These are phyloP conservation scores for Polypedilum pembai DNA, from an alignment of 1,140 invertebrate genomes.

Conservation along the genomic window DNA sequence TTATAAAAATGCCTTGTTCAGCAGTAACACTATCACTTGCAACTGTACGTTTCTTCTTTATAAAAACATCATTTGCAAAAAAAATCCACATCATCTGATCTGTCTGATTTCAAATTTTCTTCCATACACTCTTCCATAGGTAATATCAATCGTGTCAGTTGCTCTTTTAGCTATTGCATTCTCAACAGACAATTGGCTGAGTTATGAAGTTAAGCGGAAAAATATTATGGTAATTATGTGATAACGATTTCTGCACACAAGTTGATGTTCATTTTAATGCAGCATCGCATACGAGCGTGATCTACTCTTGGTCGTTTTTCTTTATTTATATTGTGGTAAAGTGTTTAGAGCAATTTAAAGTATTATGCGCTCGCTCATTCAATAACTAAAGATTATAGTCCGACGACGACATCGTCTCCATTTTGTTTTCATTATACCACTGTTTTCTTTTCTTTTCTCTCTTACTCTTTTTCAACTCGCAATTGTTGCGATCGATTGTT, in stretches of 20 bases:
- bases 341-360: too few species aligned
- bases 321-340: too few species aligned
- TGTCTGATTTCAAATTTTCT: not conserved
- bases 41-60: conserved; percentile 59
- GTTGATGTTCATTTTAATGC: too few species aligned
- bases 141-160: conserved; percentile 73
- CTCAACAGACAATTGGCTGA: conserved; percentile 91
- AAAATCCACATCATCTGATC: not conserved
- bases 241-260: not conserved
- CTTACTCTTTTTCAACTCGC: not conserved
- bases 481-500: conserved; percentile 1
- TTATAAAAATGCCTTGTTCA: conserved; percentile 75
- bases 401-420: not conserved
- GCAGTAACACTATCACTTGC: conserved; percentile 89
- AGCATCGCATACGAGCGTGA: too few species aligned
- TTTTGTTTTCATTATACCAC: not conserved
- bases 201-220: conserved; percentile 79
- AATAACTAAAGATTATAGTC: too few species aligned
- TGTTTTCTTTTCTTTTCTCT: not conserved
- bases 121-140: not conserved
- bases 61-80: not conserved
- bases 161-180: conserved; percentile 86
- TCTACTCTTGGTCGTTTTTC: too few species aligned
- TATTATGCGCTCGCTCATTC: too few species aligned
- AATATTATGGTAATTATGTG: conserved; percentile 66